These are phyloP conservation scores for Hydroisotoma schaefferi DNA, from an alignment of 2,888 invertebrate species.

Conservation along the genomic window DNA sequence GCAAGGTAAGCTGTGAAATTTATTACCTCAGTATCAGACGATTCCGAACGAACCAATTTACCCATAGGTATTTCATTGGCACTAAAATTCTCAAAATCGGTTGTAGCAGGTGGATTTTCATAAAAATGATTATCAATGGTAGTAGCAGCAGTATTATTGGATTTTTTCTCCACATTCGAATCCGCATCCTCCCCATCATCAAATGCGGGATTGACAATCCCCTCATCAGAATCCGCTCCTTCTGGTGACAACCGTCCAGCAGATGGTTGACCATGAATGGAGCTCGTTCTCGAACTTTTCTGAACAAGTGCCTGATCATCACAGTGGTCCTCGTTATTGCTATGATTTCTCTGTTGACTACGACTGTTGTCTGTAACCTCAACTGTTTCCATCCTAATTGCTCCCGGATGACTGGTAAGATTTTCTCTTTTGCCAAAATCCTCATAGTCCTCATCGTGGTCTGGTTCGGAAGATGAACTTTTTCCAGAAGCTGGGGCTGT, in stretches of 20 bases:
- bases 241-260: constrained; percentile 36
- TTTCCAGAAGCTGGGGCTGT: neutral
- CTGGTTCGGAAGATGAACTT: neutral
- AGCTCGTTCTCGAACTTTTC: neutral
- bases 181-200: too few relatives aligned
- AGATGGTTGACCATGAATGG: neutral
- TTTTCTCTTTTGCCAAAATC: neutral
- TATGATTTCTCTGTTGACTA: too few relatives aligned
- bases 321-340: too few relatives aligned
- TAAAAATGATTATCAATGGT: too few relatives aligned
- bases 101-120: too few relatives aligned
- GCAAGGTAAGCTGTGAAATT: too few relatives aligned
- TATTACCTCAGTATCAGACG: constrained; percentile 11
- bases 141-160: too few relatives aligned
- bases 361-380: neutral
- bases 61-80: too few relatives aligned
- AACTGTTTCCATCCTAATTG: neutral
- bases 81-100: too few relatives aligned
- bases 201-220: constrained; percentile 41
- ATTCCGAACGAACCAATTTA: too few relatives aligned
- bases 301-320: constrained; percentile 8
- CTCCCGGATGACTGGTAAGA: neutral
- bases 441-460: too few relatives aligned
- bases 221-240: constrained; percentile 42
- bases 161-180: too few relatives aligned